Conservation (phyloP, 2,797 vertebrate genomes). For the Tadarida brasiliensis region DNA sequence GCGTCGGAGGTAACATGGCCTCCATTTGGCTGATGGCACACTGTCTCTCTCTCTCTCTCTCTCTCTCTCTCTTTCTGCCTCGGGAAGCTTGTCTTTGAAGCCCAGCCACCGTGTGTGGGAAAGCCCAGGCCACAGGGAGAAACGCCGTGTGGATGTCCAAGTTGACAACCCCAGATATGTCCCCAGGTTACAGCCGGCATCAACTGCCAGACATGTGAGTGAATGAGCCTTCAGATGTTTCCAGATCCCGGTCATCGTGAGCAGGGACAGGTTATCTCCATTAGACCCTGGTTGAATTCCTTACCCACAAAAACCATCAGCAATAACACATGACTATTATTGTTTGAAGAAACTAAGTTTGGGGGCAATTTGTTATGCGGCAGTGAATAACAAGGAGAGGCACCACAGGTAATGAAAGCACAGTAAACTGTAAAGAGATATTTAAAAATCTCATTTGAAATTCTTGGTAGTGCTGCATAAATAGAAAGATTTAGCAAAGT, state of each 20-base stretch:
- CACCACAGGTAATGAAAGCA: background rate
- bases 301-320: background rate
- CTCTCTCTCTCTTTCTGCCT: background rate
- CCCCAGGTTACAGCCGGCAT: background rate
- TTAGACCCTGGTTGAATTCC: background rate
- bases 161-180: background rate
- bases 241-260: background rate
- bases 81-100: background rate
- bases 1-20: background rate
- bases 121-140: background rate
- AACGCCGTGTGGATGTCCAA: background rate
- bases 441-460: background rate
- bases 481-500: conserved; percentile 1
- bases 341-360: conserved; percentile 20
- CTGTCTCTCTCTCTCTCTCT: background rate
- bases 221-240: background rate
- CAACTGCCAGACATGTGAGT: background rate
- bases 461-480: conserved; percentile 1
- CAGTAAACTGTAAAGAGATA: conserved; percentile 11
- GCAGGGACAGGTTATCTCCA: background rate
- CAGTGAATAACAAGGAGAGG: background rate
- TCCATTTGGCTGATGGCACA: background rate
- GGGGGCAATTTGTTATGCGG: background rate
- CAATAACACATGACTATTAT: background rate
- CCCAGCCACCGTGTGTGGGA: background rate